Base-by-base conservation (phyloP, 2,113 vertebrate species). In the Pseudopipra pipra region DNA sequence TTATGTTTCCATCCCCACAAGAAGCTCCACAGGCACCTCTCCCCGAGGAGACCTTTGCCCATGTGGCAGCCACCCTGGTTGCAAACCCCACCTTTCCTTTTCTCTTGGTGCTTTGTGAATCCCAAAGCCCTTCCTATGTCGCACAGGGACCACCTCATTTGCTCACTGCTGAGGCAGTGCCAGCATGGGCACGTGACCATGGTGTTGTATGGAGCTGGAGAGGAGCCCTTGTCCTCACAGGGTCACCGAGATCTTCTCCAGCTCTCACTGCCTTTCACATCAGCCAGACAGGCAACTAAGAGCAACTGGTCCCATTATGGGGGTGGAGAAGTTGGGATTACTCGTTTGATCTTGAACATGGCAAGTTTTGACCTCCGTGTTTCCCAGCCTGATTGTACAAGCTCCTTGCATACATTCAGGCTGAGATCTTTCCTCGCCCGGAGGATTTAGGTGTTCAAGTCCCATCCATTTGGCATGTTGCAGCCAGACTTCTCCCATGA, bases 81-180 rank as follows among this genome's bases (percentile, higher is more conserved):
- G 30, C 37, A 86, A 70, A 58, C 20, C 23, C 23, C 20, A 30
- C 12, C 12, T 68, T 62, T 31, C 1, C 1, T 85, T 91, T 85
- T 66, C 27, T 84, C 19, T 75, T 3, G 1, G 15, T 72, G 55
- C 9, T 44, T 70, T 91, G 75, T 72, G 72, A 65, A 44, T 80
- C 47, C 49, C 30, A 14, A 44, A 58, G 47, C n/a, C 70, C 47
- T 74, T 71, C 17, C 35, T 20, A 6, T 0, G 1, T 37, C 1
- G 0, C 30, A 25, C 9, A 33, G 28, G 28, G 41, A 72, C 21
- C 18, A 14, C 58, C n/a, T 46, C 20, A 5, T 44, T 71, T 70
- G n/a, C 25, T 78, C 62, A 10, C n/a, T 39, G 6, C 8, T 4
- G 6, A 63, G 58, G 21, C 6, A 15, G n/a, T 0, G 0, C 23